Conservation (phyloP, 2,797 vertebrate species). For the Mormyrops boulengeri region DNA sequence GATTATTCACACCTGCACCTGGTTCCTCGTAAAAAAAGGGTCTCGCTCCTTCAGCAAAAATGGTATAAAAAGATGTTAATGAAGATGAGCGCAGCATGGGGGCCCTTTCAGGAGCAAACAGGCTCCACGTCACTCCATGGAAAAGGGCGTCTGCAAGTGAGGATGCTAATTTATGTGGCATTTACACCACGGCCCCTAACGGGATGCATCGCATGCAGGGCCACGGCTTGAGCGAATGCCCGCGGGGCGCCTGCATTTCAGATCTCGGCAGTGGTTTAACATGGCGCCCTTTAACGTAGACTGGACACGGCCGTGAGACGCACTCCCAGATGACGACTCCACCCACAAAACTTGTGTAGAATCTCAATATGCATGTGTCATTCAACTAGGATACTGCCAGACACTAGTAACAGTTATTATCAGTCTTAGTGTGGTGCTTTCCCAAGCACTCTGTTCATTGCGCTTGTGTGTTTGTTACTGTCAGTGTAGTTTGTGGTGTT, state of each 20-base stretch:
- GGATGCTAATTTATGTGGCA: not conserved
- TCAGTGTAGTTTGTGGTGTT: not conserved
- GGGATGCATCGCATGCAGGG: not conserved
- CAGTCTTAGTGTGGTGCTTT: not conserved
- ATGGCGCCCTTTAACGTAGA: not conserved
- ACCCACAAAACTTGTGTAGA: not conserved
- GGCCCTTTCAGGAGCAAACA: constrained; percentile 11
- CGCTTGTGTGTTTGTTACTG: not conserved
- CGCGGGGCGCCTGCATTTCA: not conserved
- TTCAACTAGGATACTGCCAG: not conserved
- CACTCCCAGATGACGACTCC: not conserved
- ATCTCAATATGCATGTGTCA: not conserved
- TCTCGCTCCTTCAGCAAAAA: constrained; percentile 17
- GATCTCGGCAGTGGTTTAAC: not conserved
- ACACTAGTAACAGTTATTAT: not conserved
- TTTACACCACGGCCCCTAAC: not conserved
- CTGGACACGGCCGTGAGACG: not conserved
- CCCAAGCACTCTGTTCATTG: not conserved
- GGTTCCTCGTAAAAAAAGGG: not conserved
- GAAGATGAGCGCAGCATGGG: not conserved
- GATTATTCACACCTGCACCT: constrained; percentile 19
- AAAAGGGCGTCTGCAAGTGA: not conserved
- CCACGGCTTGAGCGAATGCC: not conserved
- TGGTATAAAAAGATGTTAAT: constrained; percentile 12
- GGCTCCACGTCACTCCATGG: not conserved